These are phyloP conservation scores for Litoditis marina DNA, from an alignment of 2,888 invertebrate genomes.

Conservation along the genomic window DNA sequence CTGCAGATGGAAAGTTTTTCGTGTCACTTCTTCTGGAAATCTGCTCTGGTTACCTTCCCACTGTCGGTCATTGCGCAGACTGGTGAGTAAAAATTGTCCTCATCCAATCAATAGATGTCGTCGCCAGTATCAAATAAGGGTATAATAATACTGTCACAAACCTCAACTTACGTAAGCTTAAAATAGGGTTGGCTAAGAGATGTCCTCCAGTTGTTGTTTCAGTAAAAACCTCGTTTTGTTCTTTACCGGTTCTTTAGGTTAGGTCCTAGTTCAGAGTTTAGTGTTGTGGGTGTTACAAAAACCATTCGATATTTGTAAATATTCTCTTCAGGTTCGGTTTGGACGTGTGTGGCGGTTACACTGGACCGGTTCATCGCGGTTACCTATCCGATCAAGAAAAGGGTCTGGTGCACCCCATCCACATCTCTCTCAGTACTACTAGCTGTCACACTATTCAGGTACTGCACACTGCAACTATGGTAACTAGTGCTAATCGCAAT, in stretches of 20 bases:
- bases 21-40: constrained; percentile 57
- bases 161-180: background rate
- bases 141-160: background rate
- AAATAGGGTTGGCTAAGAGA: background rate
- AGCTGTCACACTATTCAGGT: constrained; percentile 45
- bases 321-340: constrained; percentile 43
- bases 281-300: background rate
- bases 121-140: background rate
- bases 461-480: background rate
- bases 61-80: constrained; percentile 54
- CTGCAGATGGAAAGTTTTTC: constrained; percentile 30
- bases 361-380: constrained; percentile 58
- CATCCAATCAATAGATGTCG: background rate
- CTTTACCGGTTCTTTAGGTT: too few relatives aligned
- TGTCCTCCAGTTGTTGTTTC: too few relatives aligned
- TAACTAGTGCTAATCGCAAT: too few relatives aligned
- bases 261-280: too few relatives aligned
- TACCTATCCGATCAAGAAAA: constrained; percentile 47
- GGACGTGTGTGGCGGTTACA: constrained; percentile 60
- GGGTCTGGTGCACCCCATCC: constrained; percentile 52
- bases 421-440: constrained; percentile 34
- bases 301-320: background rate
- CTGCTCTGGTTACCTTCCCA: constrained; percentile 52
- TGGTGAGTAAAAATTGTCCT: constrained; percentile 4
- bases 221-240: too few relatives aligned